Evolutionary conservation across 1,140 invertebrate species (phyloP).

Genomic region (Drosophila baimaii): DNA sequence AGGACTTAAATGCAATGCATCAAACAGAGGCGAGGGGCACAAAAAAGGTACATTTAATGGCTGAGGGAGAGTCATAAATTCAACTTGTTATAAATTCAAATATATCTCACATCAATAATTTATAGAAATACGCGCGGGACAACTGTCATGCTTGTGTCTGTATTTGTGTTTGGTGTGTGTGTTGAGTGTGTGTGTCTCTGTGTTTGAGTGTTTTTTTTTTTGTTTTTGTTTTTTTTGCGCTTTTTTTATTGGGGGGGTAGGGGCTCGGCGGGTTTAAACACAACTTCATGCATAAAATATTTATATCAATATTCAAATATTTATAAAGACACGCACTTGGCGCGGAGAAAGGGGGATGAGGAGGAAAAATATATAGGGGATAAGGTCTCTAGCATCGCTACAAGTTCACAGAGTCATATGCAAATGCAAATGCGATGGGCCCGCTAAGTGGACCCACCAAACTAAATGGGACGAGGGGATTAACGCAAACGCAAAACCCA

Average conservation of each 20-base stretch:
- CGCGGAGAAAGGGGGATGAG: conserved; percentile 10
- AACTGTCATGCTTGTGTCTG: conserved; percentile 68
- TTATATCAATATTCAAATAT: conserved; percentile 77
- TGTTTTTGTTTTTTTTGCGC: conserved; percentile 14
- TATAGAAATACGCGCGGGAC: conserved; percentile 78
- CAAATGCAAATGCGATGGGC: conserved; percentile 29
- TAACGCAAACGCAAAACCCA: conserved; percentile 26
- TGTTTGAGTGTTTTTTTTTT: conserved; percentile 30
- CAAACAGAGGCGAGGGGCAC: conserved; percentile 2
- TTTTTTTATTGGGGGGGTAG: conserved; percentile 41
- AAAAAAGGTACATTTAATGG: conserved; percentile 54
- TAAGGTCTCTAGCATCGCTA: conserved; percentile 29
- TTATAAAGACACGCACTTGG: conserved; percentile 64
- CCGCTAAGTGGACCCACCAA: conserved; percentile 31
- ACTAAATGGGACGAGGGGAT: conserved; percentile 21
- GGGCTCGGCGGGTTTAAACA: conserved; percentile 57
- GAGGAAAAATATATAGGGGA: no score
- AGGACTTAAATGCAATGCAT: conserved; percentile 41
- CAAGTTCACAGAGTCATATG: conserved; percentile 26
- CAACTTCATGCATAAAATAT: conserved; percentile 82
- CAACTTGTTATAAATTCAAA: conserved; percentile 76
- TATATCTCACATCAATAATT: conserved; percentile 82
- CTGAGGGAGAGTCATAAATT: conserved; percentile 66
- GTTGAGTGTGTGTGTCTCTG: conserved; percentile 30
- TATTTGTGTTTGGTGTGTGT: conserved; percentile 16